These are phyloP conservation scores for Microplitis manilae DNA, from an alignment of 2,888 invertebrate genomes.

Conservation along the genomic window DNA sequence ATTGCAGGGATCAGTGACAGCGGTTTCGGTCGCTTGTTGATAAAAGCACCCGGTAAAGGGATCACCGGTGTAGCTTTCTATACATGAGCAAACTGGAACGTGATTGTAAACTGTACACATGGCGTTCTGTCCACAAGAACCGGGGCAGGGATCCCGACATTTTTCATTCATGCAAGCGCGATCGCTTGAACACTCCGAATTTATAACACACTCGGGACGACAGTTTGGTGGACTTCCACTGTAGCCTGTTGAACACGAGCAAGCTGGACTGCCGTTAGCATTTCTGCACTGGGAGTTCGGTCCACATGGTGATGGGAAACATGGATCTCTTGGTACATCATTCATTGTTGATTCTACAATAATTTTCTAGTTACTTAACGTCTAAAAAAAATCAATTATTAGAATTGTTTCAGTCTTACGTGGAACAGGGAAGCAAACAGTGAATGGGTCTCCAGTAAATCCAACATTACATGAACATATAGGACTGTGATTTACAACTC, in stretches of 20 bases:
- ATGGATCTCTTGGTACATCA: constrained; percentile 79
- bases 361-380: not conserved
- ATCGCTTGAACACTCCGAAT: constrained; percentile 79
- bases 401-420: constrained; percentile 56
- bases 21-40: constrained; percentile 26
- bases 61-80: constrained; percentile 85
- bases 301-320: constrained; percentile 87
- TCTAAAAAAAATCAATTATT: not conserved
- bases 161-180: constrained; percentile 86
- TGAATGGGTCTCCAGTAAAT: constrained; percentile 73
- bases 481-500: constrained; percentile 72
- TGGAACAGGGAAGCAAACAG: constrained; percentile 64
- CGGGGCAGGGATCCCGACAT: constrained; percentile 86
- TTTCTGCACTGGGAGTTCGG: constrained; percentile 86
- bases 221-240: constrained; percentile 80
- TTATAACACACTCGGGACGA: constrained; percentile 78
- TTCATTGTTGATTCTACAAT: constrained; percentile 75
- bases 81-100: constrained; percentile 85
- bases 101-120: constrained; percentile 86
- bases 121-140: constrained; percentile 86
- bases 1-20: constrained; percentile 61
- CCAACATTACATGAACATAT: constrained; percentile 72
- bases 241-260: constrained; percentile 76
- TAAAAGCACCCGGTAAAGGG: constrained; percentile 82
- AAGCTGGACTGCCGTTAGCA: constrained; percentile 78